A percentile compares a stretch with the other conserved stretches of the same genome.
Evolutionary conservation across 2,797 vertebrate genomes (phyloP).

Genomic region (Dendrocincla fuliginosa): DNA sequence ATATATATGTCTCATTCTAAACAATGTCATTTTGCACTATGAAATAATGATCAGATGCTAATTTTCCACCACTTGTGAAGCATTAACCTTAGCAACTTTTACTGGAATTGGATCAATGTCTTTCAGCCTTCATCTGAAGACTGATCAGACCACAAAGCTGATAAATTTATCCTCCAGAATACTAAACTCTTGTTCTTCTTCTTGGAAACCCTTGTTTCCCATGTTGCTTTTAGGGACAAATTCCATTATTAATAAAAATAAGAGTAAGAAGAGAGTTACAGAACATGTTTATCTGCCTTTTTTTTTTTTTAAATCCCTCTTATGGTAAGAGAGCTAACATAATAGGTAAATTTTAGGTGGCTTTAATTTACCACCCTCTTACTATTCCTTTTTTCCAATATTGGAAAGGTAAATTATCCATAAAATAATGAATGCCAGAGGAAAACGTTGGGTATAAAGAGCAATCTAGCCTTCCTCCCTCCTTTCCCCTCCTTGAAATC

Average conservation of each 20-base stretch:
- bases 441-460: background rate
- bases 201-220: background rate
- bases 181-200: background rate
- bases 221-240: background rate
- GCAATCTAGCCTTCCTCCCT: background rate
- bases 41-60: background rate
- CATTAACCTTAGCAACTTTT: background rate
- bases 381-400: background rate
- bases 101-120: background rate
- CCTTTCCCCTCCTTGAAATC: background rate
- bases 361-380: background rate
- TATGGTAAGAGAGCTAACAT: background rate
- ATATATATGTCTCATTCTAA: background rate
- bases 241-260: background rate
- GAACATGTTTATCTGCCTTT: fast-evolving
- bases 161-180: background rate
- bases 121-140: background rate
- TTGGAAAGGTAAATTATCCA: background rate
- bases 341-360: background rate
- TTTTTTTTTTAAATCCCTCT: background rate
- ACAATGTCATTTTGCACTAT: background rate
- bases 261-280: background rate
- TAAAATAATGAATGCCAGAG: background rate
- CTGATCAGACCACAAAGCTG: background rate
- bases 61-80: background rate